phyloP scores from a whole-genome alignment of 2,888 invertebrate species.

The Diaperis boleti region DNA sequence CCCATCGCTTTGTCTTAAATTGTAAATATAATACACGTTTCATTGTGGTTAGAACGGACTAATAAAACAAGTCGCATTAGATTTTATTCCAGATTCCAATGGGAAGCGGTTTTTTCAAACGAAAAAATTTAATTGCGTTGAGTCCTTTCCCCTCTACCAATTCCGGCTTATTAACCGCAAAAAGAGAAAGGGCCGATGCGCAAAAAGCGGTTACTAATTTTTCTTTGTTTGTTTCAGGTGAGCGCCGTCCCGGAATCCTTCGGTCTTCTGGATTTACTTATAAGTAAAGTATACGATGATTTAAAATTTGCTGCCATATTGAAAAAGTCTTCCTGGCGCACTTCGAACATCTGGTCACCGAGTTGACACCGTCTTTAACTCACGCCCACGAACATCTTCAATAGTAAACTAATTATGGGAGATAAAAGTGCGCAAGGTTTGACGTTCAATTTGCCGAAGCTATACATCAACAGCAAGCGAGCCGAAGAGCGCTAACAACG shows the following conservation, averaged over 20 bases:
- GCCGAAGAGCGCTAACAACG: constrained; percentile 37
- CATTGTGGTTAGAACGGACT: constrained; percentile 56
- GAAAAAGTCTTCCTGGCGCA: constrained; percentile 1
- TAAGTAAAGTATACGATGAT: neutral
- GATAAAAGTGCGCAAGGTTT: constrained; percentile 51
- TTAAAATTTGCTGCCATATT: neutral
- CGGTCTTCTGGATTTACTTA: too few relatives aligned
- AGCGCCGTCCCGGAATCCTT: neutral
- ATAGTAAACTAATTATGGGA: constrained; percentile 54
- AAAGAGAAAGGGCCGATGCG: constrained; percentile 2
- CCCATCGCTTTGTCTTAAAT: constrained; percentile 57
- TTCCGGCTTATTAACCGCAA: constrained; percentile 32
- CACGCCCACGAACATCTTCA: constrained; percentile 49
- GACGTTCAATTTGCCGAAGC: constrained; percentile 55
- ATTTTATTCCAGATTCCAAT: constrained; percentile 44
- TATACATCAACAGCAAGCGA: constrained; percentile 52
- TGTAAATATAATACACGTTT: constrained; percentile 61
- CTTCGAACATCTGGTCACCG: constrained; percentile 21
- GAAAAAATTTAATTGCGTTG: constrained; percentile 36
- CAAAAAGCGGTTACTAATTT: neutral
- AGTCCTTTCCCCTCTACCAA: constrained; percentile 26
- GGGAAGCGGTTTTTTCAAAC: constrained; percentile 35
- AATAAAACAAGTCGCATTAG: constrained; percentile 48
- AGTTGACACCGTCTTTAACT: constrained; percentile 50
- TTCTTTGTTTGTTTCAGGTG: constrained; percentile 23